Evolutionary conservation across 1,140 invertebrate species (phyloP).

Genomic region (Pissodes strobi): DNA sequence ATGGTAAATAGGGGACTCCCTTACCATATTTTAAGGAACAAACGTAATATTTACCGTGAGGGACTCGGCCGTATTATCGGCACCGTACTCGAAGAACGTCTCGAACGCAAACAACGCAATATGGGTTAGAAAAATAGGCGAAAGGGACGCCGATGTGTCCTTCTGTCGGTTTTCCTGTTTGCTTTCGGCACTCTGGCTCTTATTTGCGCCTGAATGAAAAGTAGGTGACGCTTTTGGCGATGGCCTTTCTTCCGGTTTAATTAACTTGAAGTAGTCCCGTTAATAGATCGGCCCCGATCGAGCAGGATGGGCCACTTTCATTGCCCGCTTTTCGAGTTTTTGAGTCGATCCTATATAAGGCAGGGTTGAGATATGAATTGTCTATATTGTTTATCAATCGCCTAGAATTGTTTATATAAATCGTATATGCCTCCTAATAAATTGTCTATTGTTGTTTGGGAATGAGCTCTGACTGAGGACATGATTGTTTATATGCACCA

Average conservation of each 20-base stretch:
- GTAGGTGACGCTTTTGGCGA: constrained; percentile 17
- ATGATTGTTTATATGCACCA: too few species aligned
- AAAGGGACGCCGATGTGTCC: constrained; percentile 1
- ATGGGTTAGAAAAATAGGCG: constrained; percentile 13
- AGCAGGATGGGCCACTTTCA: not conserved
- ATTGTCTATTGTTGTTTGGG: too few species aligned
- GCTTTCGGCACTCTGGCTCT: not conserved
- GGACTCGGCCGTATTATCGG: not conserved
- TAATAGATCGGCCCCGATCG: not conserved
- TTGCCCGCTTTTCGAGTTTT: not conserved
- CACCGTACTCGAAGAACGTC: not conserved
- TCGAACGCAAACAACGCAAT: constrained; percentile 12
- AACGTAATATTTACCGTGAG: constrained; percentile 1
- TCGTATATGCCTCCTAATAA: too few species aligned
- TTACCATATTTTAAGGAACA: not conserved
- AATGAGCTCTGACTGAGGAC: too few species aligned
- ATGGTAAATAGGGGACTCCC: not conserved
- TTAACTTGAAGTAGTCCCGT: constrained; percentile 3
- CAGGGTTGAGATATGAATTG: too few species aligned
- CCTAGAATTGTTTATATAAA: too few species aligned
- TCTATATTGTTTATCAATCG: too few species aligned
- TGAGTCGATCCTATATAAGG: not conserved
- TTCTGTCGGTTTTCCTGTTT: not conserved
- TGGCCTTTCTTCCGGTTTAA: constrained; percentile 3
- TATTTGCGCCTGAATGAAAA: constrained; percentile 11